Evolutionary conservation across 1,140 invertebrate species (phyloP).

Genomic region (Frieseomelitta varia): DNA sequence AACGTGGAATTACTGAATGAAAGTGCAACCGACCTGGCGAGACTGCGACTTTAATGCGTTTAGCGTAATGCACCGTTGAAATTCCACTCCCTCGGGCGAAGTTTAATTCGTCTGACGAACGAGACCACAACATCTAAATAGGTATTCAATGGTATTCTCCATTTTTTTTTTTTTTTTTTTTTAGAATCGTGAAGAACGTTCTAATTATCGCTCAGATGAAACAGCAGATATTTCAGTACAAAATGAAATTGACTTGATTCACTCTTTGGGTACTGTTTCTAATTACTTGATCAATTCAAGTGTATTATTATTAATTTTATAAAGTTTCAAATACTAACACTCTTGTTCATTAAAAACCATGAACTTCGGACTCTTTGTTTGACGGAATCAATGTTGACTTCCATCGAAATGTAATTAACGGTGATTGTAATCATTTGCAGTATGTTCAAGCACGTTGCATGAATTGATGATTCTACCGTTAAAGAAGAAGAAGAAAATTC

Average conservation of each 20-base stretch:
- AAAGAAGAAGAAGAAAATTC: not conserved
- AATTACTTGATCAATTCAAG: not conserved
- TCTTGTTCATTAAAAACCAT: not conserved
- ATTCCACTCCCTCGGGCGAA: not conserved
- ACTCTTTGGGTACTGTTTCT: not conserved
- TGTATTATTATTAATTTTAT: not conserved
- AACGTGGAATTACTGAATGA: constrained; percentile 1
- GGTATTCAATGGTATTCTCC: not conserved
- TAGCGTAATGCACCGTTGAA: not conserved
- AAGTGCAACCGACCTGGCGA: not conserved
- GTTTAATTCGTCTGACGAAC: not conserved
- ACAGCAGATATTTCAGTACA: not conserved
- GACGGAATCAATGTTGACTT: too few relatives aligned
- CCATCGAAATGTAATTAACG: too few relatives aligned
- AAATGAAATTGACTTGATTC: not conserved
- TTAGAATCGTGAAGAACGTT: not conserved
- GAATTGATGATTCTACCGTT: not conserved
- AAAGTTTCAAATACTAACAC: not conserved
- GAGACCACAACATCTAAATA: not conserved
- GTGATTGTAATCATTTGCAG: too few relatives aligned
- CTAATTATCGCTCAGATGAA: not conserved
- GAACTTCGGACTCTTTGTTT: not conserved
- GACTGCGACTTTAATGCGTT: not conserved
- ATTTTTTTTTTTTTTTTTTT: too few relatives aligned
- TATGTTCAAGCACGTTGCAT: not conserved